phyloP scores from a whole-genome alignment of 1,140 invertebrate species.

The Magallana angulata region DNA sequence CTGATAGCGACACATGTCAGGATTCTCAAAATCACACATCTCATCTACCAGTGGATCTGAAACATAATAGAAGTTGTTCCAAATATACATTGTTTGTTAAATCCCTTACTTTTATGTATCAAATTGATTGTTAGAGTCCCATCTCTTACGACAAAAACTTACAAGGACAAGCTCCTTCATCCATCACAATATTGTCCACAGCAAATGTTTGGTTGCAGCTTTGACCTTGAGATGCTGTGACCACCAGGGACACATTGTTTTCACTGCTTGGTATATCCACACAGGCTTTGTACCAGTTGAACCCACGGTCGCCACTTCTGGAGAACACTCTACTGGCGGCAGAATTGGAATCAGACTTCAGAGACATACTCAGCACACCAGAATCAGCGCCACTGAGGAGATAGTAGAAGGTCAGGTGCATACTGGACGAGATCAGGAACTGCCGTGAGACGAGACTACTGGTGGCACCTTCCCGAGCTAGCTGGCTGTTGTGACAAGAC shows the following conservation, averaged over 20 bases:
- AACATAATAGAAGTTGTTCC: background rate
- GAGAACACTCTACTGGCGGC: background rate
- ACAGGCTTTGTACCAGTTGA: conserved; percentile 34
- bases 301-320: conserved; percentile 21
- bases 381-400: conserved; percentile 32
- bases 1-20: conserved; percentile 9
- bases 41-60: conserved; percentile 20
- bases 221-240: conserved; percentile 20
- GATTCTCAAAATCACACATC: conserved; percentile 36
- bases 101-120: too few relatives aligned
- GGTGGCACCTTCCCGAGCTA: background rate
- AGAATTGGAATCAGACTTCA: conserved; percentile 2
- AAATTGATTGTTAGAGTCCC: too few relatives aligned
- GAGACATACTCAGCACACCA: conserved; percentile 2
- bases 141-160: background rate
- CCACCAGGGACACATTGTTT: background rate
- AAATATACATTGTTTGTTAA: too few relatives aligned
- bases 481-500: background rate
- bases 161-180: conserved; percentile 35
- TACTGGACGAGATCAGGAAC: background rate
- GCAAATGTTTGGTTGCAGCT: conserved; percentile 35
- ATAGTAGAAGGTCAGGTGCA: conserved; percentile 37
- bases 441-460: background rate
- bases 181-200: conserved; percentile 18
- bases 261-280: conserved; percentile 9